A percentile compares a stretch with the other conserved stretches of the same genome.
phyloP scores from a whole-genome alignment of 2,888 invertebrate species.

The Elegia similella region DNA sequence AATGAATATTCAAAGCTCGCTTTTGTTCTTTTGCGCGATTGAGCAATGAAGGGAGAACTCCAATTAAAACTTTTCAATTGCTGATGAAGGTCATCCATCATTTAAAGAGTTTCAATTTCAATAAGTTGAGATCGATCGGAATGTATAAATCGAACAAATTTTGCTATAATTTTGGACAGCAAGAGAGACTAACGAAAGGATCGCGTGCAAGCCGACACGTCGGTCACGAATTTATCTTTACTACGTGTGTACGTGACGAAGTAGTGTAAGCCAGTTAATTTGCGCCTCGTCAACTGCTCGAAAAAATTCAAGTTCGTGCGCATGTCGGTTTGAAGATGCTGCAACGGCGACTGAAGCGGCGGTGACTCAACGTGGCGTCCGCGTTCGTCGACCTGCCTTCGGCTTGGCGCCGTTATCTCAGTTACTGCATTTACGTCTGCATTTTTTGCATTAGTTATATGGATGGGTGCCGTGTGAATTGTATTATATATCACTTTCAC shows the following conservation, averaged over 20 bases:
- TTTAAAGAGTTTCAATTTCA: not conserved
- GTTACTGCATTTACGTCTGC: slow-evolving; percentile 44
- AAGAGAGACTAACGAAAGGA: slow-evolving; percentile 26
- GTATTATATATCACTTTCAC: not conserved
- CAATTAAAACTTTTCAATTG: slow-evolving; percentile 34
- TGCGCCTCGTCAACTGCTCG: slow-evolving; percentile 29
- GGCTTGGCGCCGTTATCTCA: slow-evolving; percentile 51
- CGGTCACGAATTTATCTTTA: slow-evolving; percentile 37
- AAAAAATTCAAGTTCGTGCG: slow-evolving; percentile 12
- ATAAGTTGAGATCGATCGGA: not conserved
- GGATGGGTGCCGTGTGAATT: not conserved
- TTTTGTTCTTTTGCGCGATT: slow-evolving; percentile 39
- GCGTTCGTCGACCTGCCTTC: slow-evolving; percentile 68
- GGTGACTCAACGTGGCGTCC: slow-evolving; percentile 44
- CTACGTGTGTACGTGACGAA: slow-evolving; percentile 38
- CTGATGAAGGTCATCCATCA: not conserved
- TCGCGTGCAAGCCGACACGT: slow-evolving; percentile 37
- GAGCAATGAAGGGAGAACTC: slow-evolving; percentile 33
- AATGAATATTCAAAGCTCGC: slow-evolving; percentile 50
- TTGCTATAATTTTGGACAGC: not conserved
- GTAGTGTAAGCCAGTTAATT: slow-evolving; percentile 41
- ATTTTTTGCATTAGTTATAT: slow-evolving; percentile 31
- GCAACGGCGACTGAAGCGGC: slow-evolving; percentile 35
- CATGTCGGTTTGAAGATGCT: slow-evolving; percentile 40
- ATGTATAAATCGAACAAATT: not conserved